Conservation (phyloP, 2,888 invertebrate species). For the Lordiphosa fenestrarum region DNA sequence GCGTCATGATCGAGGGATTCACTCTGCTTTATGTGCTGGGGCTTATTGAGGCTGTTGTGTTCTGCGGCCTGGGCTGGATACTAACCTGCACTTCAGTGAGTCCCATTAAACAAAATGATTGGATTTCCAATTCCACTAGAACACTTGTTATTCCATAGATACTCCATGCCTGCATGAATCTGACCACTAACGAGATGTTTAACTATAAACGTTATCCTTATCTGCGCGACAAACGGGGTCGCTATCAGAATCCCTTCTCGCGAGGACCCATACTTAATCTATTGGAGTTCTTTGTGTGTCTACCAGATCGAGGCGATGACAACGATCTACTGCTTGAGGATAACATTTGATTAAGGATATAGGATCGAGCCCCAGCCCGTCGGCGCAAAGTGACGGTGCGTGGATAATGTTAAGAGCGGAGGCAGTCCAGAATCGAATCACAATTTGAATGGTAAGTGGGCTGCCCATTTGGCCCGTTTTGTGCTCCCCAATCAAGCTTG, state of each 20-base stretch:
- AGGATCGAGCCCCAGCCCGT: slow-evolving; percentile 72
- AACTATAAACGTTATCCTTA: slow-evolving; percentile 96
- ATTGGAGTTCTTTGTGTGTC: slow-evolving; percentile 93
- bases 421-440: slow-evolving; percentile 43
- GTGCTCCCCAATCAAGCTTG: slow-evolving; percentile 38
- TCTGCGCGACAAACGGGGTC: slow-evolving; percentile 91
- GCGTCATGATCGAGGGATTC: slow-evolving; percentile 91
- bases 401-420: slow-evolving; percentile 61
- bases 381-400: slow-evolving; percentile 70
- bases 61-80: slow-evolving; percentile 93
- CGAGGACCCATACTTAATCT: slow-evolving; percentile 92
- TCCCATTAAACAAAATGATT: slow-evolving; percentile 20
- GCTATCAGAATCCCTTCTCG: slow-evolving; percentile 95
- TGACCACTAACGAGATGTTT: slow-evolving; percentile 97
- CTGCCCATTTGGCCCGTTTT: slow-evolving; percentile 45
- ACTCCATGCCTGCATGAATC: slow-evolving; percentile 94
- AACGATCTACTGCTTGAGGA: slow-evolving; percentile 87
- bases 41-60: slow-evolving; percentile 89
- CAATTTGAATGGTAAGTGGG: slow-evolving; percentile 29
- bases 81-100: slow-evolving; percentile 93
- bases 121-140: too few species aligned
- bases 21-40: slow-evolving; percentile 92
- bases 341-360: slow-evolving; percentile 80
- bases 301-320: slow-evolving; percentile 89
- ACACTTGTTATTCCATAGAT: slow-evolving; percentile 82